phyloP scores from a whole-genome alignment of 2,888 invertebrate species.

The Lithophane leautieri region DNA sequence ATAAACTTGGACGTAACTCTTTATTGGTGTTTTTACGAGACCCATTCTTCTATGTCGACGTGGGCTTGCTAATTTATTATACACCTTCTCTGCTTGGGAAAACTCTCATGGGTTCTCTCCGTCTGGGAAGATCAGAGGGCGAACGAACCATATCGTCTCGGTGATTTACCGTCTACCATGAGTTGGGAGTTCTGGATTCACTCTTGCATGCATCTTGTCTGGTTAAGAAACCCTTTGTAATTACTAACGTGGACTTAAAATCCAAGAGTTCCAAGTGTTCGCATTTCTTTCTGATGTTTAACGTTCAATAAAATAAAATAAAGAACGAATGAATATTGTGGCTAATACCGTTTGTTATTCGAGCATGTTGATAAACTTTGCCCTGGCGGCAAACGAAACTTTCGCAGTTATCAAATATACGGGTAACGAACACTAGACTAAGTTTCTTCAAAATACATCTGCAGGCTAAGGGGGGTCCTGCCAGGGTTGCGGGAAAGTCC shows the following conservation, averaged over 20 bases:
- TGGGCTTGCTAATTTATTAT: background rate
- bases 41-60: background rate
- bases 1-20: constrained; percentile 4
- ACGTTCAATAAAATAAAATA: background rate
- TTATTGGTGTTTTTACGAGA: background rate
- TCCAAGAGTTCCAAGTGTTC: background rate
- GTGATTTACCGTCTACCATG: background rate
- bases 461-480: too few relatives aligned
- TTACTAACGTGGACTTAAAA: background rate
- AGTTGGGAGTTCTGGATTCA: background rate
- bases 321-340: constrained; percentile 25
- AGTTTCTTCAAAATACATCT: constrained; percentile 5
- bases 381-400: constrained; percentile 29
- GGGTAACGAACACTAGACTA: background rate
- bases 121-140: too few relatives aligned
- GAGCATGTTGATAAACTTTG: constrained; percentile 52
- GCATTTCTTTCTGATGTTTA: background rate
- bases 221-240: background rate
- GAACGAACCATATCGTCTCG: background rate
- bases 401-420: constrained; percentile 45
- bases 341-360: constrained; percentile 38
- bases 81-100: background rate
- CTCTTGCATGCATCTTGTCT: background rate
- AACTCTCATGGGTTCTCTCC: background rate
- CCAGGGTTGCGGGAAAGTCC: too few relatives aligned